These are phyloP conservation scores for Alexandromys fortis DNA, from an alignment of 2,113 vertebrate species.

Conservation along the genomic window DNA sequence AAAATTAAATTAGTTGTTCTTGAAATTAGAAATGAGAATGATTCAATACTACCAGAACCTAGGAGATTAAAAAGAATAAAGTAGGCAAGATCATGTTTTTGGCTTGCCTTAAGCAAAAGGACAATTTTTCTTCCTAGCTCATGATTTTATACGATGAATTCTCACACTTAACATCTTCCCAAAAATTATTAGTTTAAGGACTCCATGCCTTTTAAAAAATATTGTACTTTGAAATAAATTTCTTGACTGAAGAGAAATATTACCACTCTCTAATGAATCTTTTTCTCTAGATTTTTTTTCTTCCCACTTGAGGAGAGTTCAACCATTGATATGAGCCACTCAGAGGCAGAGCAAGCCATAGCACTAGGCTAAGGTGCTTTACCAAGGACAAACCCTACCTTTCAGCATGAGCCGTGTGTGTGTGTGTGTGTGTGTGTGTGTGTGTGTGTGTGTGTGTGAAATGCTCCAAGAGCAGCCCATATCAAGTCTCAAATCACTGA, in stretches of 20 bases:
- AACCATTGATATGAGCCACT: not conserved
- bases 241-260: conserved; percentile 11
- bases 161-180: conserved; percentile 44
- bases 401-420: not conserved
- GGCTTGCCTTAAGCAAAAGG: conserved; percentile 49
- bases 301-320: not conserved
- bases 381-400: not conserved
- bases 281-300: conserved; percentile 20
- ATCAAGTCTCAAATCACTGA: not conserved
- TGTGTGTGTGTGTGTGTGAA: not conserved
- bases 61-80: conserved; percentile 40
- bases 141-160: conserved; percentile 51
- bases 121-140: conserved; percentile 47
- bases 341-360: not conserved
- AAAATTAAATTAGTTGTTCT: conserved; percentile 78
- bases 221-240: conserved; percentile 52
- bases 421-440: not conserved
- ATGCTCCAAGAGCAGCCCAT: not conserved
- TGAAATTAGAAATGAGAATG: conserved; percentile 49
- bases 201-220: conserved; percentile 28
- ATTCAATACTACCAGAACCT: conserved; percentile 48
- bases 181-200: conserved; percentile 63
- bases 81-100: conserved; percentile 62
- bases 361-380: not conserved
- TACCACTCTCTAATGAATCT: not conserved